Conservation (phyloP, 2,888 invertebrate genomes). For the Zonitis immaculata region DNA sequence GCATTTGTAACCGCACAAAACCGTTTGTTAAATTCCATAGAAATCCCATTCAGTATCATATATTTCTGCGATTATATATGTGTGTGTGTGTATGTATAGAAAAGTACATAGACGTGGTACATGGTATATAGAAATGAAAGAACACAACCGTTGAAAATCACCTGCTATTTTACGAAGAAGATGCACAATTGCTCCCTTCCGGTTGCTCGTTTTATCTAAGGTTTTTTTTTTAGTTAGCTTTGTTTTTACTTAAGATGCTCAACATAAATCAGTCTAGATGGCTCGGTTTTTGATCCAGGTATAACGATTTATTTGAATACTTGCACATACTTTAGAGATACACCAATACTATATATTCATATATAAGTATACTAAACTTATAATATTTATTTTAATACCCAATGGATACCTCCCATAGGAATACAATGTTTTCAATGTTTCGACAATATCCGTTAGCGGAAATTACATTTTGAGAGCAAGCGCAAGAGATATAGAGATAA, state of each 20-base stretch:
- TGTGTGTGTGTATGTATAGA: too few species aligned
- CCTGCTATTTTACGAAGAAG: slow-evolving; percentile 27
- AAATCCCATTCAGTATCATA: slow-evolving; percentile 32
- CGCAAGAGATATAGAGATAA: too few species aligned
- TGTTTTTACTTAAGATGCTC: slow-evolving; percentile 28
- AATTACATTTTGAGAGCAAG: slow-evolving; percentile 2
- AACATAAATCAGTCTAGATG: slow-evolving; percentile 34
- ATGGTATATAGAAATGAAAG: too few species aligned
- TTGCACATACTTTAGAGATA: slow-evolving; percentile 9
- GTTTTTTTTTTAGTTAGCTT: too few species aligned
- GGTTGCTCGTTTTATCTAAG: too few species aligned
- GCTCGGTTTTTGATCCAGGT: slow-evolving; percentile 28
- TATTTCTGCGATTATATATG: too few species aligned
- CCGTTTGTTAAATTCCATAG: slow-evolving; percentile 32
- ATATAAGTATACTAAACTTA: too few species aligned
- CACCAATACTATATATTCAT: not conserved
- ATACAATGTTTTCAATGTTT: slow-evolving; percentile 1
- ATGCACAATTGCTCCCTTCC: slow-evolving; percentile 35
- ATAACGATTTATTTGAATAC: slow-evolving; percentile 36
- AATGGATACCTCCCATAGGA: slow-evolving; percentile 1
- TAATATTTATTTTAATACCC: too few species aligned
- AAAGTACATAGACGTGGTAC: too few species aligned
- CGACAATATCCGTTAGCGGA: not conserved
- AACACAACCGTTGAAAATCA: slow-evolving; percentile 31
- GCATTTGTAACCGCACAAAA: slow-evolving; percentile 29